phyloP scores from a whole-genome alignment of 2,797 vertebrate species.

The Tenualosa ilisha region DNA sequence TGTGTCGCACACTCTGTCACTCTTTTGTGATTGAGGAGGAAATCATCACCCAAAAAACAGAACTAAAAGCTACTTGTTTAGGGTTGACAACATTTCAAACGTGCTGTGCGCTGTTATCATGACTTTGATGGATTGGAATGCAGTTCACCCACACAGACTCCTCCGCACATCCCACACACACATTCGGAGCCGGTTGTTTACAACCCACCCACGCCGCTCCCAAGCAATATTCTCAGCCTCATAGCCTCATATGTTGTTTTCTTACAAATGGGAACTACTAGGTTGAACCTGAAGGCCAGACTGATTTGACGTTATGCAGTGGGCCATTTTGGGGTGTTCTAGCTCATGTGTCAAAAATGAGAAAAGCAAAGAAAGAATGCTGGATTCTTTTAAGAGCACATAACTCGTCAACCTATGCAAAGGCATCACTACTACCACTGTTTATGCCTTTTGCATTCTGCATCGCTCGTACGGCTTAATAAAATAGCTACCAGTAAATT shows the following conservation, averaged over 20 bases:
- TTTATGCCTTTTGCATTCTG: background rate
- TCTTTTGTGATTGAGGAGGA: conserved; percentile 67
- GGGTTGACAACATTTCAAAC: conserved; percentile 65
- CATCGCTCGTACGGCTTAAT: background rate
- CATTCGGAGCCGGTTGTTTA: conserved; percentile 13
- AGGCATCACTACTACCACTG: background rate
- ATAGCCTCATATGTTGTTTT: background rate
- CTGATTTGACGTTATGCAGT: background rate
- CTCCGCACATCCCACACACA: conserved; percentile 42
- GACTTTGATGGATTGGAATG: conserved; percentile 80
- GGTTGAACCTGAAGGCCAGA: background rate
- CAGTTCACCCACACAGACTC: conserved; percentile 69
- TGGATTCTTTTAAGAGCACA: background rate
- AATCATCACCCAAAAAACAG: conserved; percentile 59
- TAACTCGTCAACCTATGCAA: background rate
- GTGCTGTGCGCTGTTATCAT: conserved; percentile 65
- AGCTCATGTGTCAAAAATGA: background rate
- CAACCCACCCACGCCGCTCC: conserved; percentile 25
- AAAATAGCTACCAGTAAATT: background rate
- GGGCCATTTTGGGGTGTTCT: background rate
- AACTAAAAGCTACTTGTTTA: conserved; percentile 54
- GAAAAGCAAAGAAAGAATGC: background rate
- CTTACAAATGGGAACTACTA: background rate
- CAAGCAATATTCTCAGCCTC: background rate
- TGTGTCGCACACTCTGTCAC: conserved; percentile 4